Evolutionary conservation across 1,140 invertebrate genomes (phyloP), one percentile per base, ranked within the genome.

Genomic region (Steinernema feltiae): DNA sequence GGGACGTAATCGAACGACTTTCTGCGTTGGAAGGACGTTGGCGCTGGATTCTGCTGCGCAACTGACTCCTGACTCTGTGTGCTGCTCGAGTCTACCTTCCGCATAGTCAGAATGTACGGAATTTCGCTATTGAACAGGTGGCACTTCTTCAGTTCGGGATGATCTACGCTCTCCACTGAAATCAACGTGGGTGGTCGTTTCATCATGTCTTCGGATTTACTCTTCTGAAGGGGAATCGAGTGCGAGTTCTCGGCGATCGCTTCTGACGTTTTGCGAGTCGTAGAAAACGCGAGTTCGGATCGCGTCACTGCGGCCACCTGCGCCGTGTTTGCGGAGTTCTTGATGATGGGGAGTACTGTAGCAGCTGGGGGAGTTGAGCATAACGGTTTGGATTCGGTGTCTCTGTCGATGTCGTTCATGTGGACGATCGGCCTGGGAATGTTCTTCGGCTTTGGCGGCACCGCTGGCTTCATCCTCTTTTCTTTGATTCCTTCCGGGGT

Each of bases 51-150:
- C 31, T 74, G 70, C 21, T 31, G 53, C n/a, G 31, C 70, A 21
- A 31, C 70, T 48, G 46, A 77, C 17, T 73, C 76, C 30, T 70
- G 53, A 3, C 24, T 53, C 35, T 53, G 70, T 69, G 69, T 73
- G 76, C 48, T 35, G 15, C 73, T 24, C 29, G 76, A 17, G 27
- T 84, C 80, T 32, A 84, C 78, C 71, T 83, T 79, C 18, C 87
- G 77, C 41, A 87, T 80, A 75, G 88, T 87, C 3, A 88, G 82
- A 41, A 85, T 82, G 76, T 88, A 88, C 0, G 87, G 86, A 74
- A 88, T 88, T 31, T 88, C 87, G n/a, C 86, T 86, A 76, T 88
- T 87, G 30, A 87, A 76, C 76, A 87, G 82, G 27, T 74, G 71
- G 31, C 74, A 71, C 73, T 82, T 74, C 53, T 80, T 53, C 29